Percentiles rank a stretch among this genome's conserved stretches.
Conservation (phyloP, 1,140 invertebrate genomes). For the Drosophila mauritiana region DNA sequence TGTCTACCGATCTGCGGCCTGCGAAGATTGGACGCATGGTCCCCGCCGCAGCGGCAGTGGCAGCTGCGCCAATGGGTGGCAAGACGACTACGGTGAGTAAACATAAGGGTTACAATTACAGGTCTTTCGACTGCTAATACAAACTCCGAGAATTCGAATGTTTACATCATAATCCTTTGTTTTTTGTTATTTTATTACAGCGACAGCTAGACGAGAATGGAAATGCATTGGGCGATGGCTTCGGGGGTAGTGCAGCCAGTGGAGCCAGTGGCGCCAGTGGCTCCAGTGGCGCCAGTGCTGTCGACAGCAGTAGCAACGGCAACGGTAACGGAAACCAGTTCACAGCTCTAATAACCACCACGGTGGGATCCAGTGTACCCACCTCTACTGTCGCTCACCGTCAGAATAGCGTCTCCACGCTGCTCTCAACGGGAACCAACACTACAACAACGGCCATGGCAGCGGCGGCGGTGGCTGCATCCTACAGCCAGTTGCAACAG, state of each 20-base stretch:
- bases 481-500: constrained; percentile 54
- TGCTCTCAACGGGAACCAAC: constrained; percentile 50
- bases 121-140: too few relatives aligned
- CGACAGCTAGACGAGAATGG: constrained; percentile 86
- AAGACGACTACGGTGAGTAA: constrained; percentile 58
- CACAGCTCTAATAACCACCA: constrained; percentile 47
- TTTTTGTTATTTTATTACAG: constrained; percentile 44
- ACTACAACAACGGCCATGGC: constrained; percentile 60
- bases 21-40: constrained; percentile 59
- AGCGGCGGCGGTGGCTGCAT: constrained; percentile 55
- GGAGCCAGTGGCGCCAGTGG: constrained; percentile 18
- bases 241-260: constrained; percentile 13
- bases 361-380: constrained; percentile 32
- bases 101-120: too few relatives aligned
- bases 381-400: constrained; percentile 32
- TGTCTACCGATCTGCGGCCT: constrained; percentile 39
- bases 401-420: constrained; percentile 55
- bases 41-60: constrained; percentile 24
- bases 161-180: not conserved
- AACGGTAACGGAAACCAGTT: constrained; percentile 42
- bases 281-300: constrained; percentile 1
- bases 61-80: constrained; percentile 36
- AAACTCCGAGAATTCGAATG: too few relatives aligned
- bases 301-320: constrained; percentile 10
- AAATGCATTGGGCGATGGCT: constrained; percentile 82